phyloP scores from a whole-genome alignment of 2,888 invertebrate genomes.

The Papilio demoleus region DNA sequence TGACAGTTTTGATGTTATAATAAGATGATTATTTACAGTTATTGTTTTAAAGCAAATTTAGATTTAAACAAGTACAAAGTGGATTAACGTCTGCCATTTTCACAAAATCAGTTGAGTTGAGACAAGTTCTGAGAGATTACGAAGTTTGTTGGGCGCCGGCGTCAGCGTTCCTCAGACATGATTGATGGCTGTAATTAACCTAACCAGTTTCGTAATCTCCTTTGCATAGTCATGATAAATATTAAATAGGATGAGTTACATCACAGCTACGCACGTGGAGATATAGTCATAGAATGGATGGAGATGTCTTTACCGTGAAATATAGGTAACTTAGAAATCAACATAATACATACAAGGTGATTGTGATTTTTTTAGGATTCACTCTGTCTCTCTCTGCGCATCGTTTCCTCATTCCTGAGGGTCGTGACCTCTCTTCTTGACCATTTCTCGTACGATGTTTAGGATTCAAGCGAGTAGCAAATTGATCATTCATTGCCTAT shows the following conservation, averaged over 20 bases:
- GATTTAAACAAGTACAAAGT: constrained; percentile 37
- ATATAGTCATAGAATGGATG: neutral
- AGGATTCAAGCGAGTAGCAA: too few relatives aligned
- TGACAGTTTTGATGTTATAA: neutral
- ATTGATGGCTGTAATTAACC: constrained; percentile 41
- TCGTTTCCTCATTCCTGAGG: too few relatives aligned
- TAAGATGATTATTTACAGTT: constrained; percentile 9
- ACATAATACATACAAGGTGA: too few relatives aligned
- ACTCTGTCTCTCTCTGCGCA: too few relatives aligned
- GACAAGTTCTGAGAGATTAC: constrained; percentile 39
- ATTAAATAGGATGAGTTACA: constrained; percentile 27
- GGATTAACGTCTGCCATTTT: constrained; percentile 40
- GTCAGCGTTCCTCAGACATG: constrained; percentile 32
- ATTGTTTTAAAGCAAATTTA: constrained; percentile 23
- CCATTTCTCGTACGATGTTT: too few relatives aligned
- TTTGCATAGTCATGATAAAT: constrained; percentile 30
- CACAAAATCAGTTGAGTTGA: constrained; percentile 36
- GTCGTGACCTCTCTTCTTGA: too few relatives aligned
- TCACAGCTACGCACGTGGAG: neutral
- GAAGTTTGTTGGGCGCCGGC: constrained; percentile 36
- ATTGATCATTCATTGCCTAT: too few relatives aligned
- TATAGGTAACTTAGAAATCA: too few relatives aligned
- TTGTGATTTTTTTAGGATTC: too few relatives aligned
- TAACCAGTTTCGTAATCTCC: constrained; percentile 35
- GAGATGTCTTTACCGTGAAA: too few relatives aligned